Evolutionary conservation across 1,140 invertebrate species (phyloP).

Genomic region (Notospermus geniculatus): DNA sequence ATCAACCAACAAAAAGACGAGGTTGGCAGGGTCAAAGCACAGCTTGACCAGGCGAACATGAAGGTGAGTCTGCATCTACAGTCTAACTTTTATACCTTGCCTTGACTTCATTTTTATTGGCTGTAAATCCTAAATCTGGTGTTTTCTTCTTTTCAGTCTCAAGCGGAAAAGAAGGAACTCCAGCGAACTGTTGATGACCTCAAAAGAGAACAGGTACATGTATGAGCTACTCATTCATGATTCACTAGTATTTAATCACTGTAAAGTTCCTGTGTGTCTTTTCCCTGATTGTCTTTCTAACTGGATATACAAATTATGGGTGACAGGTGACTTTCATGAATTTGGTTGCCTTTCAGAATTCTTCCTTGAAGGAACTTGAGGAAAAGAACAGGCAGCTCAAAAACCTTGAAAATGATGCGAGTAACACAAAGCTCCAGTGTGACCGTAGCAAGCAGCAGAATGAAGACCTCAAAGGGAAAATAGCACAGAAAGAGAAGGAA

Average conservation of each 20-base stretch:
- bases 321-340: neutral
- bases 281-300: neutral
- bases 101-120: no score
- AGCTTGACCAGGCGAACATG: conserved; percentile 6
- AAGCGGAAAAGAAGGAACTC: no score
- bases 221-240: no score
- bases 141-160: neutral
- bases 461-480: conserved; percentile 8
- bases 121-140: neutral
- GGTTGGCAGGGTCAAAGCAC: neutral
- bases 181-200: no score
- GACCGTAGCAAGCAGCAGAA: neutral
- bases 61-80: neutral
- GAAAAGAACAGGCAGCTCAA: neutral
- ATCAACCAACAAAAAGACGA: conserved; percentile 4
- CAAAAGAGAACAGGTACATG: no score
- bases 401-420: neutral
- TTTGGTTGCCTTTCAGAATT: neutral
- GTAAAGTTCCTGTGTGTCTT: neutral
- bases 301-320: neutral
- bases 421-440: neutral
- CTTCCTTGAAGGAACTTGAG: neutral
- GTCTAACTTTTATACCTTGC: no score
- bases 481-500: neutral
- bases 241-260: neutral